Conservation (phyloP, 2,797 vertebrate species). For the Bufotes viridis region DNA sequence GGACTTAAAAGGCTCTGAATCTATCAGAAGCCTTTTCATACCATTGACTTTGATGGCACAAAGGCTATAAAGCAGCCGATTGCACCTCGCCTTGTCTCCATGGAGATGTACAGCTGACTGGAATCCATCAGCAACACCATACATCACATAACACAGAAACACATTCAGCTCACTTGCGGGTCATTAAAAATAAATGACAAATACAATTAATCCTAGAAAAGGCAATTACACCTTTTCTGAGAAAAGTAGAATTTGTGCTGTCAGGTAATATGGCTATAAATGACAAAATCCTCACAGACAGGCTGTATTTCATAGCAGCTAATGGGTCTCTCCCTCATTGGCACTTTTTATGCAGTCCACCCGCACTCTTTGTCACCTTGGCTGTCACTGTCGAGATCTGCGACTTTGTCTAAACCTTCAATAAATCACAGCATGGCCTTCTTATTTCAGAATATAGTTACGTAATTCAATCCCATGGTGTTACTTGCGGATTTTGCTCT, state of each 20-base stretch:
- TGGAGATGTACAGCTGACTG: constrained; percentile 21
- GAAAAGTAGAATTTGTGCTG: background rate
- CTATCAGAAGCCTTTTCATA: background rate
- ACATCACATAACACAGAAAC: background rate
- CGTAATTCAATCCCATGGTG: background rate
- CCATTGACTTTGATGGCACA: background rate
- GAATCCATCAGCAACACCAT: constrained; percentile 12
- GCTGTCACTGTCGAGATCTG: background rate
- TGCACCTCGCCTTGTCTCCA: constrained; percentile 20
- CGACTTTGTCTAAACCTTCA: background rate
- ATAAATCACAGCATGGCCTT: background rate
- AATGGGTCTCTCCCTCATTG: background rate
- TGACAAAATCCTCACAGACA: background rate
- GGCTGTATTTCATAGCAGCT: background rate
- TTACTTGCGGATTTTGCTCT: too few species aligned
- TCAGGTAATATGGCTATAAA: background rate
- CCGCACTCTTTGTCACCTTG: background rate
- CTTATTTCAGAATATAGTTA: background rate
- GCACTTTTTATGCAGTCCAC: background rate
- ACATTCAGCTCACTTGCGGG: background rate
- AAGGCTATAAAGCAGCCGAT: background rate
- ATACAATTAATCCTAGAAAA: background rate
- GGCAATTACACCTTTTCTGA: background rate
- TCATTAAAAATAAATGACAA: constrained; percentile 16
- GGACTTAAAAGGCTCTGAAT: background rate